phyloP scores from a whole-genome alignment of 2,888 invertebrate species.

The Malthinus seriepunctatus region DNA sequence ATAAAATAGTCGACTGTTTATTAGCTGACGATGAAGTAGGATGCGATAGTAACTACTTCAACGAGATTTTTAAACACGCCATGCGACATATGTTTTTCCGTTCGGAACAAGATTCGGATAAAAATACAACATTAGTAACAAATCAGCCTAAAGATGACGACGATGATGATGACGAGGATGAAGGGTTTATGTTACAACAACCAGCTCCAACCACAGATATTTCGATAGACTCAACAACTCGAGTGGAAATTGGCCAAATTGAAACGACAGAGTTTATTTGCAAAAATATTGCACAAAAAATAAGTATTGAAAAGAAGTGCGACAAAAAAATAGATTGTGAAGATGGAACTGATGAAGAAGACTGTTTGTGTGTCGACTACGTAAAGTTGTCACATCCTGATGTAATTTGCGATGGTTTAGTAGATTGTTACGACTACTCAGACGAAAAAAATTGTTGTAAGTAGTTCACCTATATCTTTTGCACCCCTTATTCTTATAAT shows the following conservation, averaged over 20 bases:
- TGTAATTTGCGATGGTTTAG: constrained; percentile 73
- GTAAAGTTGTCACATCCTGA: constrained; percentile 58
- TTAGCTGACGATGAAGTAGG: constrained; percentile 79
- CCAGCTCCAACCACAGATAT: not conserved
- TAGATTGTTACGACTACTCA: constrained; percentile 73
- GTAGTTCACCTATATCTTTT: not conserved
- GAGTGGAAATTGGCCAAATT: not conserved
- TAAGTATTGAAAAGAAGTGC: constrained; percentile 65
- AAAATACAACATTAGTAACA: not conserved
- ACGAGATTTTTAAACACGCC: constrained; percentile 40
- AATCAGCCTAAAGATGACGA: not conserved
- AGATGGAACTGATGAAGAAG: constrained; percentile 78
- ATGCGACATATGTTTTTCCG: constrained; percentile 34
- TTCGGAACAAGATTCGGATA: not conserved
- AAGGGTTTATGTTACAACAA: not conserved
- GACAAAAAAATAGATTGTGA: constrained; percentile 75
- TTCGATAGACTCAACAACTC: not conserved
- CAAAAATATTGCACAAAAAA: constrained; percentile 66
- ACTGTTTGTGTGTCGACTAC: constrained; percentile 75
- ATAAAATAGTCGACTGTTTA: constrained; percentile 75
- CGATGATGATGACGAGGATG: not conserved
- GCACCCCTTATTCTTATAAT: not conserved
- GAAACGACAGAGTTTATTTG: not conserved
- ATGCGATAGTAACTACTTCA: constrained; percentile 53
- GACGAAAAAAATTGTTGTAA: constrained; percentile 70